Evolutionary conservation across 2,113 vertebrate genomes (phyloP).

Genomic region (Anhinga anhinga): DNA sequence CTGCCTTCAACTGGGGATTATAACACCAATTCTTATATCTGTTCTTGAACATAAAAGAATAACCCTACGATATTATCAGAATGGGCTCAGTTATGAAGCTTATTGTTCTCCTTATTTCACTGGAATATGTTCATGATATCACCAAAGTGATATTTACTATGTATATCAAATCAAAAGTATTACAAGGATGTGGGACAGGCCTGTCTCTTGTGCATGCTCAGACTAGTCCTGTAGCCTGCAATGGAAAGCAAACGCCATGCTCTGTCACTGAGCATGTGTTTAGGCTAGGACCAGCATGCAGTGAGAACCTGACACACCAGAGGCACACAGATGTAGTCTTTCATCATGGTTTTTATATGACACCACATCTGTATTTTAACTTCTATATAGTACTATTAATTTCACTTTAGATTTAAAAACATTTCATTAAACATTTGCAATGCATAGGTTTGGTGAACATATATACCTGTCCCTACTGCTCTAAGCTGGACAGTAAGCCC

Average conservation of each 20-base stretch:
- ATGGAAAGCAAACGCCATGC: accelerated
- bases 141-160: neutral
- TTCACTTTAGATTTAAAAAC: neutral
- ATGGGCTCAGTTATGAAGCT: neutral
- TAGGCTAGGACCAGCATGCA: neutral
- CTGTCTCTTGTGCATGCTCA: accelerated
- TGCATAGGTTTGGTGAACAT: neutral
- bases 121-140: neutral
- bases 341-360: neutral
- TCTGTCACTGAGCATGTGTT: neutral
- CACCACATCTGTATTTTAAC: neutral
- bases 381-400: neutral
- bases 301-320: neutral
- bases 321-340: neutral
- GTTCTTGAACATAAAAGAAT: neutral
- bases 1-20: neutral
- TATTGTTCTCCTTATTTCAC: neutral
- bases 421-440: neutral
- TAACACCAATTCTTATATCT: neutral
- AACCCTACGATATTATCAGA: neutral
- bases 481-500: neutral
- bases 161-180: neutral
- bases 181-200: neutral
- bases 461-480: neutral
- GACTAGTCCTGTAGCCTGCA: neutral